Conservation (phyloP, 2,888 invertebrate species). For the Trypoxylon attenuatum region DNA sequence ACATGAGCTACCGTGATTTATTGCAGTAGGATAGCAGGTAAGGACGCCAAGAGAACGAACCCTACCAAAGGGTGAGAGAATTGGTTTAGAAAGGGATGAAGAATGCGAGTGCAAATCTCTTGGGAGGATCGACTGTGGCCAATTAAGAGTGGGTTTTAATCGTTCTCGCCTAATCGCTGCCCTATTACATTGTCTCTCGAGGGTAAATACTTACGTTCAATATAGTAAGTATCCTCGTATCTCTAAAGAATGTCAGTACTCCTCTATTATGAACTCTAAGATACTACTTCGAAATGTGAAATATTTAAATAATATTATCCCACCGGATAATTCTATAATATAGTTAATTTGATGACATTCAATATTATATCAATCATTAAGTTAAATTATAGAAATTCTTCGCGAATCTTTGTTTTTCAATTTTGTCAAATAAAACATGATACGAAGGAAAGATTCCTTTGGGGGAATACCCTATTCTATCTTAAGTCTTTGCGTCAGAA, state of each 20-base stretch:
- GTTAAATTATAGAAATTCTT: too few relatives aligned
- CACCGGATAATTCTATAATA: too few relatives aligned
- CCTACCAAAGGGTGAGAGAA: conserved; percentile 9
- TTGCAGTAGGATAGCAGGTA: conserved; percentile 48
- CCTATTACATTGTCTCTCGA: conserved; percentile 65
- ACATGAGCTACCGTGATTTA: conserved; percentile 69
- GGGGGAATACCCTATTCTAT: too few relatives aligned
- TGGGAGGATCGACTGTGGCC: conserved; percentile 56
- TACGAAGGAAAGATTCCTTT: too few relatives aligned
- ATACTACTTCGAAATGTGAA: conserved; percentile 6
- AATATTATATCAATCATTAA: too few relatives aligned
- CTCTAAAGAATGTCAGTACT: conserved; percentile 36
- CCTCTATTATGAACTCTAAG: conserved; percentile 33
- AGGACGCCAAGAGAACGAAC: conserved; percentile 34
- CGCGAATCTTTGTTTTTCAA: too few relatives aligned
- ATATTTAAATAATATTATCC: too few relatives aligned
- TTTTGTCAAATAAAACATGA: too few relatives aligned
- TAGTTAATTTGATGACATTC: too few relatives aligned
- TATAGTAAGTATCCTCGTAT: conserved; percentile 44
- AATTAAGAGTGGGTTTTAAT: conserved; percentile 72
- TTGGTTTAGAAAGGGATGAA: conserved; percentile 27
- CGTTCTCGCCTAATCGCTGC: conserved; percentile 66
- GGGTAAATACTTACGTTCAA: conserved; percentile 61
- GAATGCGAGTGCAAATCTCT: conserved; percentile 53
- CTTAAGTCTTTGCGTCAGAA: too few relatives aligned